Evolutionary conservation across 2,113 vertebrate species (phyloP).

Genomic region (Stegastes partitus): DNA sequence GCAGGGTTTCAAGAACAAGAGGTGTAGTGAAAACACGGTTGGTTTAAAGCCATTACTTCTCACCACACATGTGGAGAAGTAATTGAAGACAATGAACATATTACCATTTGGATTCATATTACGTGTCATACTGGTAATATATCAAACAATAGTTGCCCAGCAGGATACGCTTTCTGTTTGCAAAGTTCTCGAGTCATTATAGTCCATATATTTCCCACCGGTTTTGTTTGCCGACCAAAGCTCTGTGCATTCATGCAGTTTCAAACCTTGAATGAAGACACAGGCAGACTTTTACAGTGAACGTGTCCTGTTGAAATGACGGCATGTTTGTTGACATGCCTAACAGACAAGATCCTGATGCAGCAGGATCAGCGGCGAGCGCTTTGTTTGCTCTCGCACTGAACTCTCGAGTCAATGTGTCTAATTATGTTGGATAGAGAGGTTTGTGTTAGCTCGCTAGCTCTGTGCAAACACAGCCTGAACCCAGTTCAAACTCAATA

Average conservation of each 20-base stretch:
- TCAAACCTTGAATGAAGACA: slow-evolving; percentile 26
- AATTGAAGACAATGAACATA: background rate
- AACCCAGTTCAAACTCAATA: slow-evolving; percentile 64
- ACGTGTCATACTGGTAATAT: slow-evolving; percentile 11
- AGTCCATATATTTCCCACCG: slow-evolving; percentile 32
- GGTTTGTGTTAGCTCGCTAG: slow-evolving; percentile 73
- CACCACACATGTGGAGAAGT: background rate
- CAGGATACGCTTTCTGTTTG: slow-evolving; percentile 54
- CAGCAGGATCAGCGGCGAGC: slow-evolving; percentile 82
- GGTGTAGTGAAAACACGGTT: slow-evolving; percentile 25
- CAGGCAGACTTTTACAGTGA: slow-evolving; percentile 29
- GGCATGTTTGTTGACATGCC: slow-evolving; percentile 82
- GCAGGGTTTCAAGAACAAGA: slow-evolving; percentile 49
- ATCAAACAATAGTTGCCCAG: slow-evolving; percentile 32
- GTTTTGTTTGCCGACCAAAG: slow-evolving; percentile 58
- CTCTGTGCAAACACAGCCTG: slow-evolving; percentile 77
- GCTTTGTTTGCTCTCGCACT: slow-evolving; percentile 83
- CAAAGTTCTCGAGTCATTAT: slow-evolving; percentile 21
- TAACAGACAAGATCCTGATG: slow-evolving; percentile 87
- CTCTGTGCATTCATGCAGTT: slow-evolving; percentile 5
- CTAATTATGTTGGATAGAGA: slow-evolving; percentile 72
- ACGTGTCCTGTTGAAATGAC: slow-evolving; percentile 62
- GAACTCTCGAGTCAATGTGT: slow-evolving; percentile 76
- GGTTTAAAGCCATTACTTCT: slow-evolving; percentile 32
- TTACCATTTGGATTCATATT: slow-evolving; percentile 6